Base-by-base conservation (phyloP, 2,113 vertebrate species). In the Limnothrissa miodon region DNA sequence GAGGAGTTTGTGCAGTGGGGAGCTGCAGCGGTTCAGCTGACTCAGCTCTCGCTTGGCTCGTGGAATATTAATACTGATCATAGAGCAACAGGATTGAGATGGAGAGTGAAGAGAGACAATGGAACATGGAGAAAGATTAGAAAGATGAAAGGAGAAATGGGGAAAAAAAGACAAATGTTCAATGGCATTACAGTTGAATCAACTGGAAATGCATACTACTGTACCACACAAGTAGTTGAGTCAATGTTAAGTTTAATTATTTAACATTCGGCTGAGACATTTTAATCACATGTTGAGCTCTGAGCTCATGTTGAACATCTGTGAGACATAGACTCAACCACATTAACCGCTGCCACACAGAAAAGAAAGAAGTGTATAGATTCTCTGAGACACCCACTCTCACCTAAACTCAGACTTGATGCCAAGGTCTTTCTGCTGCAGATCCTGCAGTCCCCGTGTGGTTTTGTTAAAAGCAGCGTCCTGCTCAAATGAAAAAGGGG, bases 381-480 rank as follows among this genome's bases (percentile, higher is more conserved):
- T n/a, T 80, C 48, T 48, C 19, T 19, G 4, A 36, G 19, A 33
- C 0, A 8, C 4, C 25, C 13, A 39, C 45, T 13, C 93, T 92
- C 83, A 99, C 98, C 98, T 98, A 92, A 98, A 97, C 80, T 99
- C 96, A 0, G 97, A 94, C 86, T 98, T 98, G 85, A 99, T 95
- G 9, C 97, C 98, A 0, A 98, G 92, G 46, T 99, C 98, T 87
- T 96, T 98, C 88, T 97, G 97, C 90, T 99, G 97, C 84, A 99
- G 91, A 11, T 99, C 98, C 88, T 99, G 97, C 89, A 99, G 95
- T 88, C 97, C 96, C 88, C 98, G 94, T 0, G 96, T 97, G 85
- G 95, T 97, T 94, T 99, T 99, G 92, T 99, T 99, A 91, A 99
- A 99, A 80, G 96, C 94, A 2, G 97, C 96, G 83, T 99, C 98